Percentiles rank a stretch among this genome's conserved stretches.
These are phyloP conservation scores for Caenorhabditis sp. DNA, from an alignment of 2,888 invertebrate genomes.

Conservation along the genomic window DNA sequence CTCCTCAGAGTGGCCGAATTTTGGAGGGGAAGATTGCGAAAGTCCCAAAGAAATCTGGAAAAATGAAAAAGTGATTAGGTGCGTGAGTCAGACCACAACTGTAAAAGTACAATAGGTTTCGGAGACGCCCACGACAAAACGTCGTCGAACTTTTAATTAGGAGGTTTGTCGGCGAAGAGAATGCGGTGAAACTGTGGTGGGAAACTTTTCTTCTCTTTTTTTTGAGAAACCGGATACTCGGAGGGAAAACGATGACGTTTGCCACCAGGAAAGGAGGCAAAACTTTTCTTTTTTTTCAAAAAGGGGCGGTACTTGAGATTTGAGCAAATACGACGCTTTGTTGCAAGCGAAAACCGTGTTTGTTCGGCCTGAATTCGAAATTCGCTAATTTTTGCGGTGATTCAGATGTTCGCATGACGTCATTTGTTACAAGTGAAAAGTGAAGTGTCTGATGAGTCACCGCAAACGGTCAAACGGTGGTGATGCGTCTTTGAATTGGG, in stretches of 20 bases:
- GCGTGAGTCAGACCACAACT: no score
- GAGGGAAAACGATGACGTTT: neutral
- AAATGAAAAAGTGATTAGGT: neutral
- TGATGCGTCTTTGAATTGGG: no score
- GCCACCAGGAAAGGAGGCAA: neutral
- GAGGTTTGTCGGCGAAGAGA: neutral
- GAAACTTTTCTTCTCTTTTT: neutral
- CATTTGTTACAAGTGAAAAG: no score
- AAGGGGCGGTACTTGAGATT: slow-evolving; percentile 1
- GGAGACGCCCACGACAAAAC: neutral
- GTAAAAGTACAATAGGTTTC: no score
- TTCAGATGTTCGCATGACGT: no score
- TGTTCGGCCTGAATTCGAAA: neutral
- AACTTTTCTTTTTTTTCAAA: neutral
- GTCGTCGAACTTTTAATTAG: neutral
- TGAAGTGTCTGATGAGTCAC: no score
- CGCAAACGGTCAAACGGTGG: no score
- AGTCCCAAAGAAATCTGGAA: neutral
- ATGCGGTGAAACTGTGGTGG: neutral
- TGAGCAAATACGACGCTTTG: neutral
- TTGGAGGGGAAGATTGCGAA: neutral
- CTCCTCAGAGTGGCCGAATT: slow-evolving; percentile 6
- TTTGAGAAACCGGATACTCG: neutral
- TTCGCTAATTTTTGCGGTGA: neutral
- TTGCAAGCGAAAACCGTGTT: neutral